Evolutionary conservation across 2,797 vertebrate genomes (phyloP).

Genomic region (Catharus ustulatus): DNA sequence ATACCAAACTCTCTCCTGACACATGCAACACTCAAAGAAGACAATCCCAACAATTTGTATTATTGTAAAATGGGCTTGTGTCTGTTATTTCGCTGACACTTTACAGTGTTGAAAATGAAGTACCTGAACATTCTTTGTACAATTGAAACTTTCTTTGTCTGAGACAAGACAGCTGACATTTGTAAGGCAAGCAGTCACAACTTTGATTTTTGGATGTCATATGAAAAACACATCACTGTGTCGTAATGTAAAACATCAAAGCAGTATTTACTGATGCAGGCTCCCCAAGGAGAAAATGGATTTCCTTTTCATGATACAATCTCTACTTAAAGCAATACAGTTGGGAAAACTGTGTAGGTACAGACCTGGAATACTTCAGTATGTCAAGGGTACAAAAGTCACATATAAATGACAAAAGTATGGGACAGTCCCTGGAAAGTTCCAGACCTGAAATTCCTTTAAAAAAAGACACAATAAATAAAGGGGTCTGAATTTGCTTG

Average conservation of each 20-base stretch:
- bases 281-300: neutral
- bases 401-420: neutral
- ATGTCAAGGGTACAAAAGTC: neutral
- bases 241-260: neutral
- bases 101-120: neutral
- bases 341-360: neutral
- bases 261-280: neutral
- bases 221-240: neutral
- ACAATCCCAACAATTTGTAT: neutral
- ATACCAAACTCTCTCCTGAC: neutral
- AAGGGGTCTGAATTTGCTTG: neutral
- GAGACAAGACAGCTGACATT: neutral
- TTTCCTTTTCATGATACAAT: neutral
- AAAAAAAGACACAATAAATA: neutral
- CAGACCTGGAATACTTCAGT: neutral
- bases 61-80: neutral
- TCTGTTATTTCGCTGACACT: neutral
- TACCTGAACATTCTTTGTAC: neutral
- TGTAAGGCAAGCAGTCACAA: neutral
- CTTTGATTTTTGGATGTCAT: neutral
- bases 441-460: neutral
- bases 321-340: neutral
- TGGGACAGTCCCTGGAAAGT: neutral
- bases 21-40: neutral
- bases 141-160: neutral